These are phyloP conservation scores for Sarotherodon lohbergeri DNA, from an alignment of 2,113 vertebrate genomes.

Conservation along the genomic window DNA sequence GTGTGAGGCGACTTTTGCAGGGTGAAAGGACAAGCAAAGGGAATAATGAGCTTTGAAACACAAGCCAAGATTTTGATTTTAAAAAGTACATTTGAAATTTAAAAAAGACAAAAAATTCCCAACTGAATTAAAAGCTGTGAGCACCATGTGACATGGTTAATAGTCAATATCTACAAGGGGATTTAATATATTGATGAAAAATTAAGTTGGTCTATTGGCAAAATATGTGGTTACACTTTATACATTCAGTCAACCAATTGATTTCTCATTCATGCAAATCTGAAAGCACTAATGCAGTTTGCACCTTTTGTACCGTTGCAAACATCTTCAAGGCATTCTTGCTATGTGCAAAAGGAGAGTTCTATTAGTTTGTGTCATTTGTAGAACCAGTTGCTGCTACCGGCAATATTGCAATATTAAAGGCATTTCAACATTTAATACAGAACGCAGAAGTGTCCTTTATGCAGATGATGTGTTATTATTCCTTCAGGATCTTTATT, in stretches of 20 bases:
- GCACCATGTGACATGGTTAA: fast-evolving
- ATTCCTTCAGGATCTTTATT: neutral
- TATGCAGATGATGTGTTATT: neutral
- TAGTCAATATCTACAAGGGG: neutral
- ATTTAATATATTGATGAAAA: neutral
- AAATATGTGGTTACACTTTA: neutral
- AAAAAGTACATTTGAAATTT: neutral
- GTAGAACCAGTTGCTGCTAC: neutral
- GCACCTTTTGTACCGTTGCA: neutral
- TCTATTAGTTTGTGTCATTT: neutral
- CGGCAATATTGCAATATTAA: neutral
- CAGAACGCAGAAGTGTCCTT: neutral
- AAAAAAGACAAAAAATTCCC: fast-evolving
- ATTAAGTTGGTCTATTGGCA: neutral
- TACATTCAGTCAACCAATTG: neutral
- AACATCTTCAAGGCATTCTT: neutral
- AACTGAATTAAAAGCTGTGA: neutral
- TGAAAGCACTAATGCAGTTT: neutral
- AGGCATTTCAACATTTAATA: neutral
- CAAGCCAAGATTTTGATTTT: neutral
- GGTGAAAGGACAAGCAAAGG: fast-evolving
- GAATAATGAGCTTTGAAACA: neutral
- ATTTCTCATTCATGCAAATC: neutral
- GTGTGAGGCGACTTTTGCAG: neutral
- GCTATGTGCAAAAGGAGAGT: neutral